Base-by-base conservation (phyloP, 2,797 vertebrate species). In the Falco columbarius region DNA sequence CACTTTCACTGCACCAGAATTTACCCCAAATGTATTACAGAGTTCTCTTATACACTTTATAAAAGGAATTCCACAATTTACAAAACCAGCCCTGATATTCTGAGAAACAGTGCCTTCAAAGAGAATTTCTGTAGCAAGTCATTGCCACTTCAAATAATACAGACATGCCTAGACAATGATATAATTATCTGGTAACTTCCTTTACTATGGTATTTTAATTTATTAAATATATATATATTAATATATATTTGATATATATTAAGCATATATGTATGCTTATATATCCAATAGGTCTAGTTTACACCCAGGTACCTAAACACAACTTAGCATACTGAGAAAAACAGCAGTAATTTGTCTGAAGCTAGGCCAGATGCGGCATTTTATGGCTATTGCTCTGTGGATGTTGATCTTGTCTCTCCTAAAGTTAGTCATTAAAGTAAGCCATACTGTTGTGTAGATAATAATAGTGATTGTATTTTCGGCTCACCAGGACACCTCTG, bases 401-500 rank as follows among this genome's bases (percentile, higher is more conserved):
- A 65, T 6, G 9, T 32, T 49, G 47, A 90, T 59, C 29, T 63
- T 29, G 18, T 23, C 15, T 55, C 40, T 93, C 32, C 22, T 77
- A 27, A 83, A 72, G 56, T 38, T 38, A 12, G 18, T 19, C 20
- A 49, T 36, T 55, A 59, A 81, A 23, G 18, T 66, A 89, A 92
- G 14, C 3, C 61, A 55, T 44, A 40, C 4, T 62, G 10, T 12
- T 65, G 12, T 22, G 23, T 30, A 76, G 29, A 34, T 38, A 82
- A 42, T 32, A 86, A 34, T 19, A 55, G 8, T 12, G 22, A 74
- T 36, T 38, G 20, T 51, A 58, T 72, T 38, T 89, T 36, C 24
- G 75, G 94, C 98, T 99, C 97, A 99, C 99, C 99, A 62, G 99
- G 99, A 95, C 99, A 99, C 68, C 99, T 98, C 73, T 99, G 99